phyloP scores from a whole-genome alignment of 2,797 vertebrate genomes.

The Sebastes melanostomus region DNA sequence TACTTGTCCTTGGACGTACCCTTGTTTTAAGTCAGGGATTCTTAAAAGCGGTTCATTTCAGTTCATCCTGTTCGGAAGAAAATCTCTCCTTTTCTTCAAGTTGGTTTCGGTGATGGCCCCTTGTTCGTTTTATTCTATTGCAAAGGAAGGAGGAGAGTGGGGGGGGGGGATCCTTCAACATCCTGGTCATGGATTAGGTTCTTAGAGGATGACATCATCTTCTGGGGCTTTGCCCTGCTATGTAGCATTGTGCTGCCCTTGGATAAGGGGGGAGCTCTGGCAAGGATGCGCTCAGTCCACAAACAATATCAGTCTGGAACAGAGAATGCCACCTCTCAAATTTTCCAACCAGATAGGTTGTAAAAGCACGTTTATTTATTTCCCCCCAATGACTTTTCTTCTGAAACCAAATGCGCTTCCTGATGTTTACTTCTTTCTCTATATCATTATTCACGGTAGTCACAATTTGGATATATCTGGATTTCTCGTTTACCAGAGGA shows the following conservation, averaged over 20 bases:
- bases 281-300: slow-evolving; percentile 26
- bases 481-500: not conserved
- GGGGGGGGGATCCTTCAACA: slow-evolving; percentile 35
- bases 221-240: slow-evolving; percentile 51
- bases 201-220: slow-evolving; percentile 71
- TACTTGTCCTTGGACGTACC: slow-evolving; percentile 30
- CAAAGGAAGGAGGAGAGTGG: slow-evolving; percentile 41
- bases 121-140: slow-evolving; percentile 35
- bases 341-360: slow-evolving; percentile 57
- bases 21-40: slow-evolving; percentile 28
- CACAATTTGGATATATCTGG: slow-evolving; percentile 6
- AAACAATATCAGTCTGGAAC: slow-evolving; percentile 51
- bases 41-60: slow-evolving; percentile 41
- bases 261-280: slow-evolving; percentile 36
- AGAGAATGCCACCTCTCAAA: slow-evolving; percentile 49
- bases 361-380: slow-evolving; percentile 54
- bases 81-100: slow-evolving; percentile 37
- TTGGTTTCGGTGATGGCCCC: slow-evolving; percentile 32
- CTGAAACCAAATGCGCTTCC: slow-evolving; percentile 37
- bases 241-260: slow-evolving; percentile 54
- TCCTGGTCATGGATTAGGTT: slow-evolving; percentile 69
- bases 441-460: not conserved
- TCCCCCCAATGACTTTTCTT: slow-evolving; percentile 10
- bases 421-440: not conserved
- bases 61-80: slow-evolving; percentile 42